Evolutionary conservation across 2,888 invertebrate genomes (phyloP).

Genomic region (Hoplodrina ambigua): DNA sequence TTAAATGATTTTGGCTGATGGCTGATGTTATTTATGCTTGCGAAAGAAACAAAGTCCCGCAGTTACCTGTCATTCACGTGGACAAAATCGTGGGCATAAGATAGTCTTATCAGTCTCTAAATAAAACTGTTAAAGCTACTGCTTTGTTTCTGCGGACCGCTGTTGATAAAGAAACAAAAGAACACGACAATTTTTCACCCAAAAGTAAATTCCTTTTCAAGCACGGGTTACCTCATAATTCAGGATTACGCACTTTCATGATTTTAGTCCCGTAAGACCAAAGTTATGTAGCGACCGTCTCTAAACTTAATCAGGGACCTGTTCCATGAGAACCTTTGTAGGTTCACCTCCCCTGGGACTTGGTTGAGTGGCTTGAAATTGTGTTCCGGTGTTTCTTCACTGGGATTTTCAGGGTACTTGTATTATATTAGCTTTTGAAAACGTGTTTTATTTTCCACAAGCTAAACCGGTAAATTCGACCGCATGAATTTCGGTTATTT

Average conservation of each 20-base stretch:
- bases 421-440: conserved; percentile 10
- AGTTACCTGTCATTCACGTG: no score
- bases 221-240: conserved; percentile 20
- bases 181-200: neutral
- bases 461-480: no score
- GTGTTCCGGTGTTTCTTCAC: conserved; percentile 11
- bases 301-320: conserved; percentile 33
- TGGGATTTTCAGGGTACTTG: conserved; percentile 12
- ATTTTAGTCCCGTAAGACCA: conserved; percentile 27
- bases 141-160: no score
- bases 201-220: neutral
- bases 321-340: conserved; percentile 23
- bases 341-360: conserved; percentile 21
- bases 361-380: conserved; percentile 15
- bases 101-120: no score
- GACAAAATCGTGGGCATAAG: no score
- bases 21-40: no score
- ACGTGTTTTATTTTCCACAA: conserved; percentile 8
- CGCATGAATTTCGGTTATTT: no score
- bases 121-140: no score
- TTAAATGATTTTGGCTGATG: no score
- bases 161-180: neutral
- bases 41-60: no score
- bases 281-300: conserved; percentile 21
- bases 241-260: conserved; percentile 18